Evolutionary conservation across 2,113 vertebrate genomes (phyloP).

Genomic region (Oreotrochilus melanogaster): DNA sequence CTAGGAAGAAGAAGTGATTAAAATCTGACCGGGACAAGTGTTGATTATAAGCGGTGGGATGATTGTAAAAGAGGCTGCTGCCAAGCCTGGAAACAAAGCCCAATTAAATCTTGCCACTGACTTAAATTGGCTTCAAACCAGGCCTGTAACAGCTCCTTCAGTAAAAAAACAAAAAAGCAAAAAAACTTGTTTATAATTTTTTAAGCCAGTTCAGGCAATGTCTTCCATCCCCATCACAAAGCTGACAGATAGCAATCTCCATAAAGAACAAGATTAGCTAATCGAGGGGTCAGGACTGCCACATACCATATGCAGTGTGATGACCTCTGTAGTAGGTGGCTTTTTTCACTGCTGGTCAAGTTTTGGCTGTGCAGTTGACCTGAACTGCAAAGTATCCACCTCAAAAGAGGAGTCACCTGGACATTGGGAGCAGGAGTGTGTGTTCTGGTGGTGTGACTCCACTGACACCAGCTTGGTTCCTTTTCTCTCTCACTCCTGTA

Average conservation of each 20-base stretch:
- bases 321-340: neutral
- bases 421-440: accelerated
- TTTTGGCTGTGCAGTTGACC: neutral
- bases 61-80: neutral
- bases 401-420: neutral
- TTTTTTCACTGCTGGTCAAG: neutral
- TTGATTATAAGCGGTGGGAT: neutral
- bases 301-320: neutral
- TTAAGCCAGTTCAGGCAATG: neutral
- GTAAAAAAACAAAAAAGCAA: neutral
- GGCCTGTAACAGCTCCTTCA: neutral
- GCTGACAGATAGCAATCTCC: neutral
- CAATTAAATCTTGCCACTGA: neutral
- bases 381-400: neutral
- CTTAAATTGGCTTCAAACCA: slow-evolving; percentile 12
- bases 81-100: slow-evolving; percentile 26
- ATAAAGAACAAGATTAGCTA: neutral
- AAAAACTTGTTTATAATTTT: neutral
- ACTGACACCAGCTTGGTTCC: neutral
- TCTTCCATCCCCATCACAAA: neutral
- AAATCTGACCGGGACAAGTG: neutral
- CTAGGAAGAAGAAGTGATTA: neutral
- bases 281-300: neutral
- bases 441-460: neutral
- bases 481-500: neutral